phyloP scores from a whole-genome alignment of 1,140 invertebrate species.

The Monochamus saltuarius region DNA sequence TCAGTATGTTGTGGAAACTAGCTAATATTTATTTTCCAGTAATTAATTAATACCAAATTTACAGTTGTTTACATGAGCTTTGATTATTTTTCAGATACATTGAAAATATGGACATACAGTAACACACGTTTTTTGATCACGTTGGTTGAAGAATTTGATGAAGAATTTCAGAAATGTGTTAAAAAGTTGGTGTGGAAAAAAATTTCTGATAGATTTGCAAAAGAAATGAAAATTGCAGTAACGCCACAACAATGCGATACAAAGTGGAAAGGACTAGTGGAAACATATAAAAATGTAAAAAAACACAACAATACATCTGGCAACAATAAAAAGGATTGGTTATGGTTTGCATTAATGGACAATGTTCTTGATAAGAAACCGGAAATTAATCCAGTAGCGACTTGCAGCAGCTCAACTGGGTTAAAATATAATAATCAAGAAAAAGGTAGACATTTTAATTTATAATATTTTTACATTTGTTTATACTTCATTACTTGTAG shows the following conservation, averaged over 20 bases:
- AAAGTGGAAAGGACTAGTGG: constrained; percentile 9
- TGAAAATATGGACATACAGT: too few relatives aligned
- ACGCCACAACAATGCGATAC: background rate
- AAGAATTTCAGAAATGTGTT: too few relatives aligned
- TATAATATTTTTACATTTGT: constrained; percentile 4
- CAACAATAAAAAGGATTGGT: constrained; percentile 6
- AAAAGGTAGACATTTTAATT: constrained; percentile 5
- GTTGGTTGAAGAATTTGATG: too few relatives aligned
- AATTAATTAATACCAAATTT: too few relatives aligned
- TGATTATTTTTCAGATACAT: too few relatives aligned
- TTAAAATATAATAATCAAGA: constrained; percentile 7
- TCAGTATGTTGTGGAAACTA: too few relatives aligned
- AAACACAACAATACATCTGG: constrained; percentile 5
- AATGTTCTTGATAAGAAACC: constrained; percentile 8
- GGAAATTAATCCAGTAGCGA: constrained; percentile 18
- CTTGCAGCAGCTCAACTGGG: constrained; percentile 8
- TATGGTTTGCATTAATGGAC: background rate
- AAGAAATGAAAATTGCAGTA: too few relatives aligned
- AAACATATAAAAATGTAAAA: constrained; percentile 9
- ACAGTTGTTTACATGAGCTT: too few relatives aligned
- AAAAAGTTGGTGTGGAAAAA: too few relatives aligned
- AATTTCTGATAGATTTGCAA: too few relatives aligned
- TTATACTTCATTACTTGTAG: background rate
- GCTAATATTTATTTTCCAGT: too few relatives aligned
- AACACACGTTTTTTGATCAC: too few relatives aligned